Evolutionary conservation across 2,888 invertebrate species (phyloP).

Genomic region (Nymphalis c-album): DNA sequence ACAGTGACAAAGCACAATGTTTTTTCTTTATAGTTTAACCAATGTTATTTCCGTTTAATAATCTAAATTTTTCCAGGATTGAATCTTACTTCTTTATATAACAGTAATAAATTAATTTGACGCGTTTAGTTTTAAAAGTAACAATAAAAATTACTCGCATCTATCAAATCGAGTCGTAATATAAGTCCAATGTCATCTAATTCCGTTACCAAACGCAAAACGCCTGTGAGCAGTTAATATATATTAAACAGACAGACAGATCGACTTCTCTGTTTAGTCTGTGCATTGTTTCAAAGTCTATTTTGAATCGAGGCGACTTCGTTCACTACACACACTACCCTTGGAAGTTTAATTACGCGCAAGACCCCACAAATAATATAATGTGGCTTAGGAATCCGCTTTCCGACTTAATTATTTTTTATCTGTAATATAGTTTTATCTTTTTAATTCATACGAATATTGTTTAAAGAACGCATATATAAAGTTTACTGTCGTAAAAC

Average conservation of each 20-base stretch:
- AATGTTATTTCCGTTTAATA: too few relatives aligned
- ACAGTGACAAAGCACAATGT: too few relatives aligned
- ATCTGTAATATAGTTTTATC: too few relatives aligned
- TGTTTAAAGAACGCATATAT: too few relatives aligned
- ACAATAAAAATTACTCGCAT: conserved; percentile 13
- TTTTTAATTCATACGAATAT: too few relatives aligned
- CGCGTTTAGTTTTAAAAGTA: neutral
- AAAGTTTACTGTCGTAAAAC: too few relatives aligned
- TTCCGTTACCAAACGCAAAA: conserved; percentile 31
- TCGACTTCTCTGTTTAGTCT: conserved; percentile 66
- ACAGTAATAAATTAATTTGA: neutral
- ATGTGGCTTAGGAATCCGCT: neutral
- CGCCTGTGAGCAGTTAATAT: conserved; percentile 42
- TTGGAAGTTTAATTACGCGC: conserved; percentile 5
- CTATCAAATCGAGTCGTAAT: conserved; percentile 25
- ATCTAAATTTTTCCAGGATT: too few relatives aligned
- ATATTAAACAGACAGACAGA: conserved; percentile 53
- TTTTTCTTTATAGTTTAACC: too few relatives aligned
- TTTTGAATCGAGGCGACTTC: conserved; percentile 46
- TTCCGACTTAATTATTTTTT: neutral
- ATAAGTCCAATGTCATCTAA: conserved; percentile 40
- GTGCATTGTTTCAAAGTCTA: conserved; percentile 59
- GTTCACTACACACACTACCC: conserved; percentile 13
- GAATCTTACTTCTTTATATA: neutral
- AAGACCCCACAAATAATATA: neutral